phyloP scores from a whole-genome alignment of 2,888 invertebrate genomes.

The Philaethria dido region DNA sequence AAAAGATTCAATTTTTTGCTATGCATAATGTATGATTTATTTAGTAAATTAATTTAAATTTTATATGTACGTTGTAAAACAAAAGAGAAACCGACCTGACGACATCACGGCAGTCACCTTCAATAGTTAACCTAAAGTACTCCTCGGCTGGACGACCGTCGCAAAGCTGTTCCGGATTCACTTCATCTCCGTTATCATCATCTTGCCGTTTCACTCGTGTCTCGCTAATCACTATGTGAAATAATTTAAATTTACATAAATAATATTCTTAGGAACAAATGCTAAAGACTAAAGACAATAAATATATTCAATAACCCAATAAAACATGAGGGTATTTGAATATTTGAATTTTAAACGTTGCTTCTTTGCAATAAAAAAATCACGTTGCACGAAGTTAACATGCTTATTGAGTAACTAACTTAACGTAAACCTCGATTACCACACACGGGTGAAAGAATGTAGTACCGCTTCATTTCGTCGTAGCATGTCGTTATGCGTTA shows the following conservation, averaged over 20 bases:
- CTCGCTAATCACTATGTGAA: conserved; percentile 71
- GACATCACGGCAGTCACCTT: conserved; percentile 96
- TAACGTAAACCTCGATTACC: conserved; percentile 74
- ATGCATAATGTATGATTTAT: not conserved
- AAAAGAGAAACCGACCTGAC: conserved; percentile 88
- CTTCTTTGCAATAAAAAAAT: not conserved
- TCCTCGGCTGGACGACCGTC: conserved; percentile 94
- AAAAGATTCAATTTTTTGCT: not conserved
- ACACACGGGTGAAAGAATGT: conserved; percentile 72
- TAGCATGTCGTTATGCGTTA: conserved; percentile 54
- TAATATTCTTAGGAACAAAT: not conserved
- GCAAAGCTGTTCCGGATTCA: conserved; percentile 91
- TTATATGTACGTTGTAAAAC: not conserved
- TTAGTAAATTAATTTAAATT: not conserved
- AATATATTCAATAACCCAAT: no score
- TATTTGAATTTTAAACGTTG: not conserved
- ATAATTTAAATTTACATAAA: not conserved
- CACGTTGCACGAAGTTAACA: conserved; percentile 49
- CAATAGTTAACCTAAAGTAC: conserved; percentile 93
- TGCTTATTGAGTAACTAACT: conserved; percentile 73
- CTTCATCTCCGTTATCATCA: conserved; percentile 84
- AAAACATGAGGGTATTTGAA: conserved; percentile 2
- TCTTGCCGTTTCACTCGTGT: conserved; percentile 87
- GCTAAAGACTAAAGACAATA: no score
- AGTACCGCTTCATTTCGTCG: conserved; percentile 65